phyloP scores from a whole-genome alignment of 2,113 vertebrate species.

The Sinocyclocheilus grahami region DNA sequence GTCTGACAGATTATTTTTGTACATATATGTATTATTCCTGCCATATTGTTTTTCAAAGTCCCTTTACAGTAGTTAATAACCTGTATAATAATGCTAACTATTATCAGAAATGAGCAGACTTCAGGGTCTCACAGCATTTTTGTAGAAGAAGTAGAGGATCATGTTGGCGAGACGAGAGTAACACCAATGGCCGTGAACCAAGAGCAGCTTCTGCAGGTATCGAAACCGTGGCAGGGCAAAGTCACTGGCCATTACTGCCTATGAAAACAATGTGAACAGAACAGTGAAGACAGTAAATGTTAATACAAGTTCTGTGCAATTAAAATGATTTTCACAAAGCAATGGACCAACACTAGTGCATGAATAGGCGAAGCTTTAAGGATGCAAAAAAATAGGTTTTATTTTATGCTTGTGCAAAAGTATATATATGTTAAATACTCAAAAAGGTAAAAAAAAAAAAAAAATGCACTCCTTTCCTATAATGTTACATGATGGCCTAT shows the following conservation, averaged over 20 bases:
- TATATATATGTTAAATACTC: background rate
- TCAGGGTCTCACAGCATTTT: constrained; percentile 88
- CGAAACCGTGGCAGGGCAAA: constrained; percentile 92
- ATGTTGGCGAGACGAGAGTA: constrained; percentile 96
- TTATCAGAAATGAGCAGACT: background rate
- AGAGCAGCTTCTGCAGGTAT: constrained; percentile 90
- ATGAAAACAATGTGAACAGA: constrained; percentile 44
- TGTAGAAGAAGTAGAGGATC: constrained; percentile 99
- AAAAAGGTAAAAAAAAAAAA: background rate
- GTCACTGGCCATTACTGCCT: constrained; percentile 99
- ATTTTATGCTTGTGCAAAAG: too few relatives aligned
- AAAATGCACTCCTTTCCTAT: background rate
- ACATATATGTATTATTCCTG: background rate
- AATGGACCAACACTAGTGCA: background rate
- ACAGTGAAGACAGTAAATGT: background rate
- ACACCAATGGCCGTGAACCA: constrained; percentile 98
- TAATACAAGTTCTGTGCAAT: background rate
- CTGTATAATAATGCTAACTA: background rate
- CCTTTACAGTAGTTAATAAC: background rate
- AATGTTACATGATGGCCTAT: background rate
- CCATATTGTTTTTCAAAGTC: background rate
- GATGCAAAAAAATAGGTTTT: too few relatives aligned
- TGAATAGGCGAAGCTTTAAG: background rate
- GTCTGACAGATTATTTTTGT: background rate
- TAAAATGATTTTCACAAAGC: background rate